Percentiles rank a stretch among this genome's conserved stretches.
These are phyloP conservation scores for Petrolisthes cinctipes DNA, from an alignment of 2,888 invertebrate species.

Conservation along the genomic window DNA sequence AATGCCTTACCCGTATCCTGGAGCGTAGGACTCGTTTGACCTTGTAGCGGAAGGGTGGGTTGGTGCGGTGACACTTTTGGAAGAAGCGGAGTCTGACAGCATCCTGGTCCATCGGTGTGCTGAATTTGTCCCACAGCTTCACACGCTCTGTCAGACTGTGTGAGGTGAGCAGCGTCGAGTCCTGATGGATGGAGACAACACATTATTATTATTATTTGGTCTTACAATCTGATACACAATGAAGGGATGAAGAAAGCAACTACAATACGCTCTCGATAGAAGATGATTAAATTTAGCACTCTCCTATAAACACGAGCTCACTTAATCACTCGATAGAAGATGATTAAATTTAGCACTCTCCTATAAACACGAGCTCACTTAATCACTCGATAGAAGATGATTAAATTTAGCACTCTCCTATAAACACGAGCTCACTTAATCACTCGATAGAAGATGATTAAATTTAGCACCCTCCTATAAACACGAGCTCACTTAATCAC, in stretches of 20 bases:
- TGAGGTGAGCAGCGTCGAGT: conserved; percentile 84
- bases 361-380: no score
- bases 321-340: no score
- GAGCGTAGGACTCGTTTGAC: conserved; percentile 68
- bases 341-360: no score
- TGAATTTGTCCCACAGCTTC: conserved; percentile 86
- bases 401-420: no score
- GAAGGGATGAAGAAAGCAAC: neutral
- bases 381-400: no score
- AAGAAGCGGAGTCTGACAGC: conserved; percentile 89
- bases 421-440: no score
- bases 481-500: no score
- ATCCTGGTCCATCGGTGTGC: conserved; percentile 85
- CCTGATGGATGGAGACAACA: conserved; percentile 72
- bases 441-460: no score
- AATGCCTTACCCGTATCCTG: conserved; percentile 59
- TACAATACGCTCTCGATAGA: neutral
- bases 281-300: no score
- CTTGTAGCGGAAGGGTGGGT: conserved; percentile 81
- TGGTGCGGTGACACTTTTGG: conserved; percentile 79
- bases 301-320: no score
- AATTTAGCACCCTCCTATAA: no score
- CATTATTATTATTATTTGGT: neutral
- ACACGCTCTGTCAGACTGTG: conserved; percentile 88
- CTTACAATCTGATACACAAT: conserved; percentile 9